Conservation (phyloP, 30 jellyfish, hydroid and myxozoan genomes). For the Pseudorhiza aurosa region DNA sequence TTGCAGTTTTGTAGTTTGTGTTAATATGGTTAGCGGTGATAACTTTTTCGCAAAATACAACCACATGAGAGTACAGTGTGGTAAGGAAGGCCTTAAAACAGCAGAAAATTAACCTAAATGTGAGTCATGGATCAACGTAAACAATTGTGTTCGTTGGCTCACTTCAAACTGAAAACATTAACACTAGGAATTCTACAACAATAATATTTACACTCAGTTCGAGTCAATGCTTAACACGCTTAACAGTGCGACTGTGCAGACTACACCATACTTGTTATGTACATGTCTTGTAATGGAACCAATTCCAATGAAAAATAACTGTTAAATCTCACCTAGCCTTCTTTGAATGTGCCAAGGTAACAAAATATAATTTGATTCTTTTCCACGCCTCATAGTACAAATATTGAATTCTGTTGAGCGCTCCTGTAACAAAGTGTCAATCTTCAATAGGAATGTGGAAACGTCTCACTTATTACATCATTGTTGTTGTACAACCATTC, state of each 20-base stretch:
- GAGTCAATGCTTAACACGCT: too few species aligned
- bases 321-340: not conserved
- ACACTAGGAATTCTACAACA: not conserved
- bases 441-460: slow-evolving; percentile 1
- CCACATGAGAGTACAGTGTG: too few species aligned
- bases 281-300: too few species aligned
- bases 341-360: not conserved
- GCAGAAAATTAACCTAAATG: too few species aligned
- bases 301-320: not conserved
- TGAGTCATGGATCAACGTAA: too few species aligned
- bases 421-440: not conserved
- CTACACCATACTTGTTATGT: too few species aligned
- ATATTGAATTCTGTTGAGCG: not conserved
- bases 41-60: too few species aligned
- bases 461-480: slow-evolving; percentile 19
- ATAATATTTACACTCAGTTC: slow-evolving; percentile 12
- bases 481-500: slow-evolving; percentile 70
- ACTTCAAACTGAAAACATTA: not conserved
- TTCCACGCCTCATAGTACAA: not conserved
- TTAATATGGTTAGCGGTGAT: too few species aligned
- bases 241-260: too few species aligned
- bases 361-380: not conserved
- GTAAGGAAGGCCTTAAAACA: too few species aligned
- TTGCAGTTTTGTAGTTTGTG: too few species aligned
- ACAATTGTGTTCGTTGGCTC: too few species aligned